Conservation (phyloP, 2,888 invertebrate species). For the Azorinus chamasolen region DNA sequence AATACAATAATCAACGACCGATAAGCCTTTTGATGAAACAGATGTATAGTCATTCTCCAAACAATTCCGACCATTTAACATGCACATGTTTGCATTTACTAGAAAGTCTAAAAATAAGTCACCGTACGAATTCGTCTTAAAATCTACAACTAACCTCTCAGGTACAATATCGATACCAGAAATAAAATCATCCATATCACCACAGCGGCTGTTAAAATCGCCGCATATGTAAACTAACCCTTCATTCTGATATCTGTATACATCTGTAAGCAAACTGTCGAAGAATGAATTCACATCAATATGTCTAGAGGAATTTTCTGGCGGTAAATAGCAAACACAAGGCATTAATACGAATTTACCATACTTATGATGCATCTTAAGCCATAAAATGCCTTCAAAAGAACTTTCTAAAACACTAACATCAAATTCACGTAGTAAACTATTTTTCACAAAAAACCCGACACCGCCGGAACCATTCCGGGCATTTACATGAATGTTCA, state of each 20-base stretch:
- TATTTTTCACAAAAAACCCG: constrained; percentile 25
- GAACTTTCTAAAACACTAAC: neutral
- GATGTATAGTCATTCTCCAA: constrained; percentile 30
- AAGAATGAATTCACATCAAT: constrained; percentile 25
- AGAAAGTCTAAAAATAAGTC: constrained; percentile 39
- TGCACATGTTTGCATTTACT: constrained; percentile 38
- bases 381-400: constrained; percentile 27
- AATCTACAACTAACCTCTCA: constrained; percentile 29
- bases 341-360: neutral
- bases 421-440: constrained; percentile 18
- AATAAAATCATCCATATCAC: constrained; percentile 26
- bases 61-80: constrained; percentile 38
- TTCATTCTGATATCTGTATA: constrained; percentile 20
- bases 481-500: constrained; percentile 28
- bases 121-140: constrained; percentile 26
- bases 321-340: constrained; percentile 7
- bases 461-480: constrained; percentile 25
- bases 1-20: constrained; percentile 40
- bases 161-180: constrained; percentile 23
- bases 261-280: constrained; percentile 27
- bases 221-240: constrained; percentile 31
- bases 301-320: constrained; percentile 7
- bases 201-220: constrained; percentile 38
- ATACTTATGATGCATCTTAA: constrained; percentile 11
- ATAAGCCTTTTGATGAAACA: constrained; percentile 19